phyloP scores from a whole-genome alignment of 2,113 vertebrate genomes.

The Epinephelus moara region DNA sequence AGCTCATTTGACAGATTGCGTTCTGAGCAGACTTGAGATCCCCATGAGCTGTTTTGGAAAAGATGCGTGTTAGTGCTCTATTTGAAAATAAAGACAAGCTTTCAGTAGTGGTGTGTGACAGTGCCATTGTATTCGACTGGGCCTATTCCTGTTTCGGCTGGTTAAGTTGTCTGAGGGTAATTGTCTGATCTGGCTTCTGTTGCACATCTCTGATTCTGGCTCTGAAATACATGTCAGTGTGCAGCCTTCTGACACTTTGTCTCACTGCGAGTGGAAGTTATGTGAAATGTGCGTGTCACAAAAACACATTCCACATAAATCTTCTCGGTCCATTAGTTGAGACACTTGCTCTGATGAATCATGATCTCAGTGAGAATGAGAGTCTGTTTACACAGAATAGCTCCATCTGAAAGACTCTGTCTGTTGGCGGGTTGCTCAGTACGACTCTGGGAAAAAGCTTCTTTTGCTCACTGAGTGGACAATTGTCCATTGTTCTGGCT shows the following conservation, averaged over 20 bases:
- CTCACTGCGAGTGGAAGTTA: slow-evolving; percentile 59
- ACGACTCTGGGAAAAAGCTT: slow-evolving; percentile 41
- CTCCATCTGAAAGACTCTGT: slow-evolving; percentile 48
- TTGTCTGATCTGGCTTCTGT: slow-evolving; percentile 75
- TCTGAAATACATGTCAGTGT: slow-evolving; percentile 69
- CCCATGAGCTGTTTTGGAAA: slow-evolving; percentile 35
- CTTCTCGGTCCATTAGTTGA: slow-evolving; percentile 67
- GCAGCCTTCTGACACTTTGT: slow-evolving; percentile 64
- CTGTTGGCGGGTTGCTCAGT: slow-evolving; percentile 63
- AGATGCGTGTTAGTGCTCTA: slow-evolving; percentile 21
- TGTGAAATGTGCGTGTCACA: slow-evolving; percentile 67
- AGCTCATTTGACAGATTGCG: slow-evolving; percentile 39
- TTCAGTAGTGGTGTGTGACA: slow-evolving; percentile 55
- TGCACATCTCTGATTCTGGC: slow-evolving; percentile 70
- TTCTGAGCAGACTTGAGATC: slow-evolving; percentile 38
- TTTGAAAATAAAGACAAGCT: slow-evolving; percentile 58
- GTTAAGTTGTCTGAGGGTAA: slow-evolving; percentile 78
- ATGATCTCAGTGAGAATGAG: slow-evolving; percentile 65
- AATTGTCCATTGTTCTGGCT: slow-evolving; percentile 66
- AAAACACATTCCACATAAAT: slow-evolving; percentile 77
- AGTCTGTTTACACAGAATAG: slow-evolving; percentile 61
- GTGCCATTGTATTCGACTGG: slow-evolving; percentile 54
- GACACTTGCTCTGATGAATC: slow-evolving; percentile 73
- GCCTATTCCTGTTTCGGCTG: slow-evolving; percentile 62
- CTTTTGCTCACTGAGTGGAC: slow-evolving; percentile 50